Conservation (phyloP, 2,113 vertebrate genomes). For the Talpa occidentalis region DNA sequence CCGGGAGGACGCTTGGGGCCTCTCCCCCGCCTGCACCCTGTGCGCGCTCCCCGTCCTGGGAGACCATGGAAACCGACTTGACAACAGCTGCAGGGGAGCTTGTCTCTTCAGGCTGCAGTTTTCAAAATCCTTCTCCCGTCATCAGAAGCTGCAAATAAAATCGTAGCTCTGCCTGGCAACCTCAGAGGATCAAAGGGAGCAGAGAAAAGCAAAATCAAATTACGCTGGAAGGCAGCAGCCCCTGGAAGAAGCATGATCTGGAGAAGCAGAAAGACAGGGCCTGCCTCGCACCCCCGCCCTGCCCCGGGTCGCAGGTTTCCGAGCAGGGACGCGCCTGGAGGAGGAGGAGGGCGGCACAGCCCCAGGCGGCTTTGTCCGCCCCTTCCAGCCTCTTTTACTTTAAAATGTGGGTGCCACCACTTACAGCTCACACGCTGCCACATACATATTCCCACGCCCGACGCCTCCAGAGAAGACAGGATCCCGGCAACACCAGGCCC, state of each 20-base stretch:
- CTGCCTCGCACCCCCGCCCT: accelerated
- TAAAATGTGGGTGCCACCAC: not conserved
- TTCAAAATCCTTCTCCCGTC: not conserved
- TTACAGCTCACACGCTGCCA: not conserved
- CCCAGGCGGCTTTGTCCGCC: not conserved
- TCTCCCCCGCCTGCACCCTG: not conserved
- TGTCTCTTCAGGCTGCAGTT: not conserved
- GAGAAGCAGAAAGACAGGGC: not conserved
- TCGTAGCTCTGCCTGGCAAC: not conserved
- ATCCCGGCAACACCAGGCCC: too few species aligned
- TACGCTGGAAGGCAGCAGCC: not conserved
- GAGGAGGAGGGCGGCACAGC: not conserved
- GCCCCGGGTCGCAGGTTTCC: not conserved
- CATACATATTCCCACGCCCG: not conserved
- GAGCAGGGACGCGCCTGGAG: too few species aligned
- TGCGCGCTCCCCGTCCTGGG: not conserved
- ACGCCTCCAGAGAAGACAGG: not conserved
- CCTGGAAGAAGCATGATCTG: not conserved
- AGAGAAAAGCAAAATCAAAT: conserved; percentile 43
- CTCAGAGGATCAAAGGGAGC: conserved; percentile 36
- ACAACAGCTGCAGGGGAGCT: not conserved
- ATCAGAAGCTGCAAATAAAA: not conserved
- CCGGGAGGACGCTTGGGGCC: not conserved
- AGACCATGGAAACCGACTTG: conserved; percentile 35
- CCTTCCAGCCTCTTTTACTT: not conserved